phyloP scores from a whole-genome alignment of 2,888 invertebrate species.

The Andrena trimmerana region DNA sequence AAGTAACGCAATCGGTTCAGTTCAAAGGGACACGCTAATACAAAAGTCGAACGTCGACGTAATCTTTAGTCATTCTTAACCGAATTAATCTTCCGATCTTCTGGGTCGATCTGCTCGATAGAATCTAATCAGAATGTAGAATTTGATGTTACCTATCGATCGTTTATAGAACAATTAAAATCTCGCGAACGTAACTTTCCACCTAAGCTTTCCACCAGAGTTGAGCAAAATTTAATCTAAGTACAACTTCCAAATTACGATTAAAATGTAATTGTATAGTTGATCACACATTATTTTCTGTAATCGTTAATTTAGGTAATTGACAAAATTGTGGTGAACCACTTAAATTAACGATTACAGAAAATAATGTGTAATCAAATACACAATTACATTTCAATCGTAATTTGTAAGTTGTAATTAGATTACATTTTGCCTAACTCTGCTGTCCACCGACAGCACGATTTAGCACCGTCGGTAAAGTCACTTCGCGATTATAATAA shows the following conservation, averaged over 20 bases:
- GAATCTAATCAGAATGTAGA: slow-evolving; percentile 13
- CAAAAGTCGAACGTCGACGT: slow-evolving; percentile 17
- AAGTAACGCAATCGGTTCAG: slow-evolving; percentile 63
- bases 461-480: slow-evolving; percentile 16
- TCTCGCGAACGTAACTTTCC: not conserved
- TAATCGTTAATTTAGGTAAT: too few species aligned
- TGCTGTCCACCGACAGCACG: not conserved
- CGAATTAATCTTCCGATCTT: not conserved
- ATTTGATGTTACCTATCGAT: slow-evolving; percentile 4
- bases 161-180: slow-evolving; percentile 10
- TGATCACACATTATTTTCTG: too few species aligned
- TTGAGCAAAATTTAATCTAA: too few species aligned
- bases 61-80: slow-evolving; percentile 3
- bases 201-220: not conserved
- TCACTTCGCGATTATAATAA: slow-evolving; percentile 8
- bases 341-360: too few species aligned
- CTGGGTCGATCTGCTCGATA: slow-evolving; percentile 6
- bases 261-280: too few species aligned
- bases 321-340: too few species aligned
- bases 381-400: too few species aligned
- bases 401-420: too few species aligned
- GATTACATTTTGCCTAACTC: too few species aligned
- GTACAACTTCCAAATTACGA: too few species aligned
- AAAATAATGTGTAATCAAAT: too few species aligned
- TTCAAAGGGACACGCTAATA: slow-evolving; percentile 45